These are phyloP conservation scores for Leucophora obtusa DNA, from an alignment of 2,888 invertebrate species.

Conservation along the genomic window DNA sequence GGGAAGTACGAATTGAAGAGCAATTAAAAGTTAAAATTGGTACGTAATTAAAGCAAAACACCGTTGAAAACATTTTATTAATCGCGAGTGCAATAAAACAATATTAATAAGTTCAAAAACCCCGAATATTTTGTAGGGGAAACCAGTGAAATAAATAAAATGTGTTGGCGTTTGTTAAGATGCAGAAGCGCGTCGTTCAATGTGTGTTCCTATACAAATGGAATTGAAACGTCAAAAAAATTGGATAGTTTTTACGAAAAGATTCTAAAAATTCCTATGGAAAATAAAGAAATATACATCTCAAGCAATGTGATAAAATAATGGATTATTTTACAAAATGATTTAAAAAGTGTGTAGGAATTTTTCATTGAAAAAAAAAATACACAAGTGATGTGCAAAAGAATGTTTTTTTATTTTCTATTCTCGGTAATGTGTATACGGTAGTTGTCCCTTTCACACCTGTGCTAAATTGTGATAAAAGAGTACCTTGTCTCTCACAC, in stretches of 20 bases:
- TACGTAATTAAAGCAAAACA: constrained; percentile 81
- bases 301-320: background rate
- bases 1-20: constrained; percentile 94
- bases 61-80: constrained; percentile 39
- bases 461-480: background rate
- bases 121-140: constrained; percentile 50
- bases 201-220: constrained; percentile 50
- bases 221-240: constrained; percentile 60
- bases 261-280: background rate
- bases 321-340: background rate
- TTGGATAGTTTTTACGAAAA: background rate
- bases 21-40: constrained; percentile 96
- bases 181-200: constrained; percentile 65
- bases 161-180: constrained; percentile 65
- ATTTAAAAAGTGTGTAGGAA: constrained; percentile 26
- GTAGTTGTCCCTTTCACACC: constrained; percentile 52
- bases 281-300: background rate
- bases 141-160: constrained; percentile 68
- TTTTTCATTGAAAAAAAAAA: constrained; percentile 40
- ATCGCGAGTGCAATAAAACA: constrained; percentile 29
- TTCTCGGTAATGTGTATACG: constrained; percentile 14
- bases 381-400: constrained; percentile 43
- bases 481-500: constrained; percentile 23
- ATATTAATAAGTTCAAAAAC: constrained; percentile 8
- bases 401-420: constrained; percentile 39